Evolutionary conservation across 1,140 invertebrate species (phyloP).

Genomic region (Mycetomoellerius zeteki): DNA sequence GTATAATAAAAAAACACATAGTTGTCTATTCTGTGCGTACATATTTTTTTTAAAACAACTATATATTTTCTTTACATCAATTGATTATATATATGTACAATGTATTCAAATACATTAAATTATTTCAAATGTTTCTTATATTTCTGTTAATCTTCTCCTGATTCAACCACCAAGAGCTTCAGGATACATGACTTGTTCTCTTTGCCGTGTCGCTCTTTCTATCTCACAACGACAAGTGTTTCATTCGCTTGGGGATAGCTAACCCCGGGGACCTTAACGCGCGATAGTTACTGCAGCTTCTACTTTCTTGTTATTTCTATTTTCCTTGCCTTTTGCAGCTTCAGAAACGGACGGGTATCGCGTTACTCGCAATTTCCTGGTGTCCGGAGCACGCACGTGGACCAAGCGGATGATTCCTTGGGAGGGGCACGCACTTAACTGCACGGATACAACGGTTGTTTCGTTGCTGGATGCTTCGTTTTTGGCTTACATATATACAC

Average conservation of each 20-base stretch:
- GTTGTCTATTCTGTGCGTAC: too few relatives aligned
- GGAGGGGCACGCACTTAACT: conserved; percentile 62
- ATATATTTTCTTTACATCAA: too few relatives aligned
- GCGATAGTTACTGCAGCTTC: conserved; percentile 56
- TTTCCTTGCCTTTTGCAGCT: conserved; percentile 48
- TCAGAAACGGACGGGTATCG: conserved; percentile 66
- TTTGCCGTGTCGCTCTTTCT: conserved; percentile 21
- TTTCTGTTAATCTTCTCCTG: not conserved
- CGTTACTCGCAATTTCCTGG: conserved; percentile 68
- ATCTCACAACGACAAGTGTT: conserved; percentile 56
- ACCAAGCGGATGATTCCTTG: conserved; percentile 64
- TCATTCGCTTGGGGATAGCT: conserved; percentile 48
- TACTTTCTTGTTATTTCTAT: conserved; percentile 36
- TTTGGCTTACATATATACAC: conserved; percentile 13
- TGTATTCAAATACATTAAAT: conserved; percentile 3
- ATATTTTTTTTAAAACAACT: too few relatives aligned
- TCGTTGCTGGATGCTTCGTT: conserved; percentile 58
- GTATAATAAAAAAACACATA: too few relatives aligned
- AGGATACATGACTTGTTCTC: not conserved
- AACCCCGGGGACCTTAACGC: conserved; percentile 57
- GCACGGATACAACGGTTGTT: conserved; percentile 64
- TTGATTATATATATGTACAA: not conserved
- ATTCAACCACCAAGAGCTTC: not conserved
- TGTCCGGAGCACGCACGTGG: conserved; percentile 76
- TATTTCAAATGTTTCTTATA: not conserved